phyloP scores from a whole-genome alignment of 2,888 invertebrate species.

The Chymomyza procnemis region DNA sequence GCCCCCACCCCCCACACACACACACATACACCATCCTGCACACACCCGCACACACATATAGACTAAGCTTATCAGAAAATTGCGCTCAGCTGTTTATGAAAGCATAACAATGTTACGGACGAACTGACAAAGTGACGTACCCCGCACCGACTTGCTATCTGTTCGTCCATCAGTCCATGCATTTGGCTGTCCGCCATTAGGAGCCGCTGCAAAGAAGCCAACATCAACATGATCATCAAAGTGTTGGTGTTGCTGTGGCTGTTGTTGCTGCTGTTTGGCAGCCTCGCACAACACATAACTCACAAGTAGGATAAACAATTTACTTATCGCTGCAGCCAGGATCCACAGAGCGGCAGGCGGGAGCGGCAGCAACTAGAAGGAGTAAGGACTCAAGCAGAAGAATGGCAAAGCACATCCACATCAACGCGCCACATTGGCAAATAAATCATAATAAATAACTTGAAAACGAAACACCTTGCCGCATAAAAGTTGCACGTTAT shows the following conservation, averaged over 20 bases:
- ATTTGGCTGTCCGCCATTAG: slow-evolving; percentile 42
- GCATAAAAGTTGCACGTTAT: slow-evolving; percentile 63
- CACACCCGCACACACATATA: background rate
- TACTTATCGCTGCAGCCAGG: slow-evolving; percentile 68
- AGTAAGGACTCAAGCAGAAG: background rate
- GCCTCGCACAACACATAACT: slow-evolving; percentile 63
- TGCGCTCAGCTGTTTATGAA: slow-evolving; percentile 72
- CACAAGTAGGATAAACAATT: slow-evolving; percentile 73
- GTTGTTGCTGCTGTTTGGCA: slow-evolving; percentile 25
- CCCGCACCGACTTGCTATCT: too few relatives aligned
- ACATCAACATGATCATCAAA: slow-evolving; percentile 70
- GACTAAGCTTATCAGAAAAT: slow-evolving; percentile 61
- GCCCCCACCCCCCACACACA: slow-evolving; percentile 7
- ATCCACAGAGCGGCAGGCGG: too few relatives aligned
- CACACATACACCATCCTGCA: background rate
- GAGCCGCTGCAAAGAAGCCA: slow-evolving; percentile 18
- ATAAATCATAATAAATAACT: slow-evolving; percentile 76
- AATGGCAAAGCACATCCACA: slow-evolving; percentile 22
- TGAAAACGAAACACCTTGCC: slow-evolving; percentile 72
- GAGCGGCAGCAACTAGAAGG: background rate
- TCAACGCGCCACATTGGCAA: slow-evolving; percentile 65
- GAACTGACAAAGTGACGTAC: too few relatives aligned
- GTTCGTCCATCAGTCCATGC: background rate
- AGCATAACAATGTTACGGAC: slow-evolving; percentile 66
- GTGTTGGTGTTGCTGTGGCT: slow-evolving; percentile 40